Percentiles rank a stretch among this genome's conserved stretches.
Evolutionary conservation across 2,797 vertebrate genomes (phyloP).

Genomic region (Malurus leucopterus): DNA sequence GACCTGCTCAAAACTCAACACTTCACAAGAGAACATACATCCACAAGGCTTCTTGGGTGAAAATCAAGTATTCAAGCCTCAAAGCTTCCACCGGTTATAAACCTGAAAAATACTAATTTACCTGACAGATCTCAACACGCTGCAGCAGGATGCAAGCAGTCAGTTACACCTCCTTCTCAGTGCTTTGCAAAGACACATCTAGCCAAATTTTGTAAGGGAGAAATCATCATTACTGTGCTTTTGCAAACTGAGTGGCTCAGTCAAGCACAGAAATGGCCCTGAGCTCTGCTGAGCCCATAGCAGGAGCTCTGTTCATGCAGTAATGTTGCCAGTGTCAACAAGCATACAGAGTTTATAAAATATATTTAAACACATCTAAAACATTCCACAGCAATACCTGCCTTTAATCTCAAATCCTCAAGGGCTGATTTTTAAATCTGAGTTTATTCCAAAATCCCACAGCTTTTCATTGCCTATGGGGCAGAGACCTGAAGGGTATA

Average conservation of each 20-base stretch:
- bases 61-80: not conserved
- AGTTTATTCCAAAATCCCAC: not conserved
- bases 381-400: not conserved
- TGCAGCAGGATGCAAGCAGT: not conserved
- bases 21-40: accelerated
- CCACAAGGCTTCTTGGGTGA: not conserved
- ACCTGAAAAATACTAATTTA: not conserved
- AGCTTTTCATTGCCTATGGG: not conserved
- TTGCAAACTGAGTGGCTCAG: not conserved
- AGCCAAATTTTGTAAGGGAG: not conserved
- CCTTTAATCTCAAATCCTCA: not conserved
- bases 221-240: not conserved
- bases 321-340: accelerated
- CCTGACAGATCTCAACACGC: not conserved
- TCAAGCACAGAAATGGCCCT: not conserved
- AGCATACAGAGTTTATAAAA: not conserved
- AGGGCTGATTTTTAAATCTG: not conserved
- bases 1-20: not conserved
- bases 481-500: not conserved
- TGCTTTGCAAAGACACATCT: not conserved
- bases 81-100: not conserved
- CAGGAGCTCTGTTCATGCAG: not conserved
- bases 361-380: not conserved
- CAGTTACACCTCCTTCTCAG: not conserved
- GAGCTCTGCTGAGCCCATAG: not conserved